Percentiles rank a stretch among this genome's conserved stretches.
Evolutionary conservation across 2,888 invertebrate genomes (phyloP).

Genomic region (Acanthosepion pharaonis): DNA sequence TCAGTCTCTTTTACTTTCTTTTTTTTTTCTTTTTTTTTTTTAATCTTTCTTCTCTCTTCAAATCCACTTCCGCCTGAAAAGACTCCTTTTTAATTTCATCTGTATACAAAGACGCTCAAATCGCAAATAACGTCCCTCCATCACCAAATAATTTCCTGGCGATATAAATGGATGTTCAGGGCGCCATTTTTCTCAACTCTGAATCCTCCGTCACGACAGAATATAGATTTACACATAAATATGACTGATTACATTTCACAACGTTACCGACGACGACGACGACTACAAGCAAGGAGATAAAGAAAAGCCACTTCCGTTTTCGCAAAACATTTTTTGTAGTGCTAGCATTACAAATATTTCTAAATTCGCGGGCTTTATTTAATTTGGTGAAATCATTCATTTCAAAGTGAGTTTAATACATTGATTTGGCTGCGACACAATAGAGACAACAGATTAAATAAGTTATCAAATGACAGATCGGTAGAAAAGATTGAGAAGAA

Average conservation of each 20-base stretch:
- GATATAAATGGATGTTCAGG: not conserved
- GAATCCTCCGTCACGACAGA: not conserved
- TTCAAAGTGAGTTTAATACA: conserved; percentile 20
- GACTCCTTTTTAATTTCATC: not conserved
- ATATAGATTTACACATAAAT: conserved; percentile 33
- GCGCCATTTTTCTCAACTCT: not conserved
- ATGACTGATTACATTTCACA: not conserved
- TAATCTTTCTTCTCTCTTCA: not conserved
- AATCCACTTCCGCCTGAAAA: conserved; percentile 13
- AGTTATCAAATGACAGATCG: not conserved
- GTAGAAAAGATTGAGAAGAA: not conserved
- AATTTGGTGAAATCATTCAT: conserved; percentile 33
- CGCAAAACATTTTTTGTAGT: not conserved
- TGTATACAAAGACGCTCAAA: not conserved
- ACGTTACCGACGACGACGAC: not conserved
- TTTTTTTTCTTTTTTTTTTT: not conserved
- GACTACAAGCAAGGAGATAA: not conserved
- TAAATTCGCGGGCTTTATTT: conserved; percentile 14
- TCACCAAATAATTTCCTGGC: conserved; percentile 8
- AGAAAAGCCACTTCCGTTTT: conserved; percentile 22
- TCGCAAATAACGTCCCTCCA: not conserved
- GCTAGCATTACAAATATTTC: not conserved
- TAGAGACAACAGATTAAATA: conserved; percentile 23
- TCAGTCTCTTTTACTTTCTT: not conserved
- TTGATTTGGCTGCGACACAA: not conserved